Conservation (phyloP, 2,797 vertebrate genomes). For the Naso thynnoides region DNA sequence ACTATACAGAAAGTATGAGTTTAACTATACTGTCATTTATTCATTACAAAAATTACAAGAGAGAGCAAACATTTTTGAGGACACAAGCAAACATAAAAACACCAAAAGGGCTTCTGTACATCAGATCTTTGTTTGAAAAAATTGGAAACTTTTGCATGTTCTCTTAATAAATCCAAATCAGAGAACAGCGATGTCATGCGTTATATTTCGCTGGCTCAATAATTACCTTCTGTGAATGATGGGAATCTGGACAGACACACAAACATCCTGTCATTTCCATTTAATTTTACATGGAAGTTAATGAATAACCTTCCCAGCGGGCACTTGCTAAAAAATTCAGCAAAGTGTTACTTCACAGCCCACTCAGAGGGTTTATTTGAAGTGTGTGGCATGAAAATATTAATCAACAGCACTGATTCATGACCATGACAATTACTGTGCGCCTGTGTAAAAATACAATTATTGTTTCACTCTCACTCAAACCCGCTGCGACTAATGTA, state of each 20-base stretch:
- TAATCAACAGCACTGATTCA: slow-evolving; percentile 10
- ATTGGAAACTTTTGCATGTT: no score
- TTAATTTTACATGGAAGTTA: slow-evolving; percentile 14
- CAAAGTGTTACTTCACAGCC: not conserved
- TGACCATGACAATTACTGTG: not conserved
- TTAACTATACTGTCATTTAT: not conserved
- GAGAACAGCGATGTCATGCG: no score
- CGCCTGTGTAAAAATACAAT: slow-evolving; percentile 1
- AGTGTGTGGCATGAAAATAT: not conserved
- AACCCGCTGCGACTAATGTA: slow-evolving; percentile 13
- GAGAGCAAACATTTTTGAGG: not conserved
- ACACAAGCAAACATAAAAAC: not conserved
- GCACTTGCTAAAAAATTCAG: not conserved
- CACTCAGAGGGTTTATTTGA: slow-evolving; percentile 1
- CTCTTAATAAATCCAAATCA: no score
- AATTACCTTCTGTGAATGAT: slow-evolving; percentile 18
- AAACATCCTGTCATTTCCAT: not conserved
- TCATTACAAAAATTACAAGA: not conserved
- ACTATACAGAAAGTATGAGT: not conserved
- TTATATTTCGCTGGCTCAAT: not conserved
- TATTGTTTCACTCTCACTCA: not conserved
- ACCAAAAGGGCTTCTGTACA: not conserved
- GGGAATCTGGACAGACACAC: not conserved
- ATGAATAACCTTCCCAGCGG: slow-evolving; percentile 16
- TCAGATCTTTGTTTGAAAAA: no score